These are phyloP conservation scores for Sebastes hopkinsi DNA, from an alignment of 2,797 vertebrate species.

Conservation along the genomic window DNA sequence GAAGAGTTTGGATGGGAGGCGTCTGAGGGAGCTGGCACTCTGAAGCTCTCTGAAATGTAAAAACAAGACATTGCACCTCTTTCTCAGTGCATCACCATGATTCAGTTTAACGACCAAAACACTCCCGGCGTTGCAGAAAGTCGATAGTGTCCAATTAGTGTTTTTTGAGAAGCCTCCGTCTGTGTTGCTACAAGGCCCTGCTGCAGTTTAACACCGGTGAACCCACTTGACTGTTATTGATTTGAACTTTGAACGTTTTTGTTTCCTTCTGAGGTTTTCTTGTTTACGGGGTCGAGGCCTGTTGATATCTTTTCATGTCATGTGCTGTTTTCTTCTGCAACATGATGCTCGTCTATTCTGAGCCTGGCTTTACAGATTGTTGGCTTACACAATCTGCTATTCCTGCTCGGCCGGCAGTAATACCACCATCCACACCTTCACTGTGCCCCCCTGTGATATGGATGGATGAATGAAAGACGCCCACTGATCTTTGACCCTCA, in stretches of 20 bases:
- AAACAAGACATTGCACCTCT: not conserved
- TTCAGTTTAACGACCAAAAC: not conserved
- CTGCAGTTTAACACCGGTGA: not conserved
- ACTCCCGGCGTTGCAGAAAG: not conserved
- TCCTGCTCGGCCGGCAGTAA: slow-evolving; percentile 47
- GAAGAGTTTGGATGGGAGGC: slow-evolving; percentile 40
- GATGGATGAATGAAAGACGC: not conserved
- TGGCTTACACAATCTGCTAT: slow-evolving; percentile 51
- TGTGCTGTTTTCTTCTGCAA: slow-evolving; percentile 71
- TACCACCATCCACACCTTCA: slow-evolving; percentile 16
- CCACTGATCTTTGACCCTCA: slow-evolving; percentile 18
- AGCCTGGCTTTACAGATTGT: slow-evolving; percentile 63
- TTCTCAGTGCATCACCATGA: not conserved
- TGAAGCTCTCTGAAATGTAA: slow-evolving; percentile 6
- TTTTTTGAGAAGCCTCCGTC: not conserved
- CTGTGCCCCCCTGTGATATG: not conserved
- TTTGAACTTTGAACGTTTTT: slow-evolving; percentile 30
- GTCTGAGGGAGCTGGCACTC: slow-evolving; percentile 2
- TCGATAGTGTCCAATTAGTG: not conserved
- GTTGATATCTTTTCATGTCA: slow-evolving; percentile 51
- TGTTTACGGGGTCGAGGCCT: slow-evolving; percentile 8
- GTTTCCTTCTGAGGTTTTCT: not conserved
- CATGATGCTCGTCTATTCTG: slow-evolving; percentile 76
- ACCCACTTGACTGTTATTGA: not conserved
- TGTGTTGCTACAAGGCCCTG: not conserved